These are phyloP conservation scores for Macrocentrus cingulum DNA, from an alignment of 1,140 invertebrate species.

Conservation along the genomic window DNA sequence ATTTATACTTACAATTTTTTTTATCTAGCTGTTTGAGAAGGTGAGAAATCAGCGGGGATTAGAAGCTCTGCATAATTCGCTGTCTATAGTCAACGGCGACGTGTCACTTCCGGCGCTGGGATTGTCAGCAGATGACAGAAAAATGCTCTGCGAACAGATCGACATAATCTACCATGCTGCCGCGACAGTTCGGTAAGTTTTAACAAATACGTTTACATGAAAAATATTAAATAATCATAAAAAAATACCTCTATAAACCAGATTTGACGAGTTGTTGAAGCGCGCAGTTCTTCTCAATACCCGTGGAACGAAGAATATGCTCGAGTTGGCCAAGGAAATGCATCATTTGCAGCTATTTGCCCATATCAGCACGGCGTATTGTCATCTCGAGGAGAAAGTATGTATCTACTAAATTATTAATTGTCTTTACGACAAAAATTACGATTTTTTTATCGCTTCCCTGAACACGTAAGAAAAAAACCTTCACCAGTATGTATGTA, in stretches of 20 bases:
- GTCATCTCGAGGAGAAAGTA: constrained; percentile 62
- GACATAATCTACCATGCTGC: constrained; percentile 88
- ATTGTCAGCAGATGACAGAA: constrained; percentile 69
- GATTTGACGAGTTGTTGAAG: constrained; percentile 75
- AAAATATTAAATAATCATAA: constrained; percentile 1
- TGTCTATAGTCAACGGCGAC: constrained; percentile 78
- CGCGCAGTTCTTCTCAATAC: constrained; percentile 75
- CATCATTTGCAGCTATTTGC: constrained; percentile 67
- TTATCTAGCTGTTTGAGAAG: constrained; percentile 73
- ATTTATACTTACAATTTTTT: not conserved
- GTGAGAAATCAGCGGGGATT: constrained; percentile 65
- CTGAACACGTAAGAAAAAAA: too few species aligned
- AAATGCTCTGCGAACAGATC: constrained; percentile 70
- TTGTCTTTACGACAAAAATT: too few species aligned
- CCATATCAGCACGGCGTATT: constrained; percentile 68
- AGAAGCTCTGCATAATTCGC: constrained; percentile 64
- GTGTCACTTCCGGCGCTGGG: constrained; percentile 73
- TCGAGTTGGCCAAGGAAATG: constrained; percentile 75
- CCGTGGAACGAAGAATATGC: constrained; percentile 71
- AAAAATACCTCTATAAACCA: constrained; percentile 37
- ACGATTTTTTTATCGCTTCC: too few species aligned
- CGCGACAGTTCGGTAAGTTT: constrained; percentile 74
- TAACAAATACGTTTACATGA: not conserved
- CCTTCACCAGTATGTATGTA: too few species aligned
- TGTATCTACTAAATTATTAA: not conserved